Conservation (phyloP, 1,140 invertebrate species). For the Acyrthosiphon pisum region DNA sequence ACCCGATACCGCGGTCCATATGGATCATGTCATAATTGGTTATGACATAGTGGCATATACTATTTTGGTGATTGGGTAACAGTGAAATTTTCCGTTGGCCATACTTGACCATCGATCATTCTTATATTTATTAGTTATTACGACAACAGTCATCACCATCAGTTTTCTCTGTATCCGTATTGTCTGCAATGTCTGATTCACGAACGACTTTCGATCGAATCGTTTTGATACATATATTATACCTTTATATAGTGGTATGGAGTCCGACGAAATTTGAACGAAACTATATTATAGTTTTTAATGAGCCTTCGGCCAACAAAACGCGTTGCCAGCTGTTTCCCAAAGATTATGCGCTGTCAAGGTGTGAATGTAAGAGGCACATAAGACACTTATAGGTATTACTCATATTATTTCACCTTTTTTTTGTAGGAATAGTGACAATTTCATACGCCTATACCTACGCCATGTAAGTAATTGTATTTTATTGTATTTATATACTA, state of each 20-base stretch:
- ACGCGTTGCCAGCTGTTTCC: background rate
- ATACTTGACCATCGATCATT: too few relatives aligned
- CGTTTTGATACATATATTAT: too few relatives aligned
- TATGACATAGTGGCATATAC: too few relatives aligned
- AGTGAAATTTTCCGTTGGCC: too few relatives aligned
- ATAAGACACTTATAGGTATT: background rate
- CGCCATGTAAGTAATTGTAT: background rate
- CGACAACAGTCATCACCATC: too few relatives aligned
- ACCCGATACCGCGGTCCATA: background rate
- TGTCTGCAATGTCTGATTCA: too few relatives aligned
- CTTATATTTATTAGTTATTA: too few relatives aligned
- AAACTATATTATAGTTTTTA: background rate
- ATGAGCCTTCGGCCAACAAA: background rate
- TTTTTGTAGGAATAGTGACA: background rate
- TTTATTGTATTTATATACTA: background rate
- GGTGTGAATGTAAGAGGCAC: background rate
- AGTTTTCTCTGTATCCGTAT: too few relatives aligned
- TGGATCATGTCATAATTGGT: too few relatives aligned
- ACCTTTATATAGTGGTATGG: too few relatives aligned
- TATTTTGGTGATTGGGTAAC: too few relatives aligned
- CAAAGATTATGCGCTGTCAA: background rate
- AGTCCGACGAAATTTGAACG: background rate
- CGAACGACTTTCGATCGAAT: too few relatives aligned
- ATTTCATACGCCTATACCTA: background rate
- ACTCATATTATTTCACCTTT: background rate